Evolutionary conservation across 2,113 vertebrate genomes (phyloP), one percentile per base, ranked within the genome.

Genomic region (Oostethus manadensis): DNA sequence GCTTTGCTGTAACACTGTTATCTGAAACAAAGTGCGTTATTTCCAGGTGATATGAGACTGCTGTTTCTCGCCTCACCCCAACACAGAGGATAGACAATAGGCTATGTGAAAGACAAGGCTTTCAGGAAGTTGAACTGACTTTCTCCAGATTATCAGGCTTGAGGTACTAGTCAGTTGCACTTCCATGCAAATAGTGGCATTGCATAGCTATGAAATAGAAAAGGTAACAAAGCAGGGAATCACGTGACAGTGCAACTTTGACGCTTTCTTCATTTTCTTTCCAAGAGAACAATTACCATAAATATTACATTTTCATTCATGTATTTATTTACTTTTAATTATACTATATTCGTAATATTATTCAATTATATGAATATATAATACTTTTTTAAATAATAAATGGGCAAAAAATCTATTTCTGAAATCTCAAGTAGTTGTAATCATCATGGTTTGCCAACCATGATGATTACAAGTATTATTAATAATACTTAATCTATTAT

Each of bases 11-110:
- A 54, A 68, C 74, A 66, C 64, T 70, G 62, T 71, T 73, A 76
- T 70, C 70, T 69, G 66, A 77, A 79, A 82, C 69, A 68, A 78
- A 80, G 70, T 1, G 40, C 70, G 68, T 53, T 67, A 72, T 71
- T 81, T 71, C 6, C 14, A 70, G 70, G 73, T 48, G 29, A 66
- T 66, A 68, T 35, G 55, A 73, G 64, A 51, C 58, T 21, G 58
- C 58, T 46, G 68, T 74, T 76, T 66, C 74, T 77, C 62, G 62
- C 74, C 78, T 74, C 14, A 13, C 50, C 59, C 64, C 75, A 65
- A 59, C 43, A 22, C 29, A 4, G 58, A 64, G 51, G 51, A 58
- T 42, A 14, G 11, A 2, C 70, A 29, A 38, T 64, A 64, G 50
- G 66, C 48, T 56, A 21, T 2, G 16, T 64, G 35, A 65, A 69